phyloP scores from a whole-genome alignment of 1,140 invertebrate species.

The Drosophila quadrilineata region DNA sequence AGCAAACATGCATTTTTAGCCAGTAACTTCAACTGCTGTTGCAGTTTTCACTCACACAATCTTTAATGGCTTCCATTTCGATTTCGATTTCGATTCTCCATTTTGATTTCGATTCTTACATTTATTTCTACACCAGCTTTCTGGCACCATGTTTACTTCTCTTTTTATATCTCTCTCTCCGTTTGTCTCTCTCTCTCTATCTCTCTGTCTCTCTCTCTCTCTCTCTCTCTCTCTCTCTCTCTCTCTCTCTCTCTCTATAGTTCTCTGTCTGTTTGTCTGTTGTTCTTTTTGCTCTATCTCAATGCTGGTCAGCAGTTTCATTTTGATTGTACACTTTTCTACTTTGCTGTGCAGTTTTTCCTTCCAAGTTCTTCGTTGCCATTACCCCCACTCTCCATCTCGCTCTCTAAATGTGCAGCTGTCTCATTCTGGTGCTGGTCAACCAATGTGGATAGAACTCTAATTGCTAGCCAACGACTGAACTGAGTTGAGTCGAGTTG shows the following conservation, averaged over 20 bases:
- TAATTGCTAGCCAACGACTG: slow-evolving; percentile 63
- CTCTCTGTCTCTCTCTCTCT: no score
- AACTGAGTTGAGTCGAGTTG: background rate
- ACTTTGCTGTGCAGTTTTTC: slow-evolving; percentile 60
- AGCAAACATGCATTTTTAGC: slow-evolving; percentile 4
- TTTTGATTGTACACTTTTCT: slow-evolving; percentile 74
- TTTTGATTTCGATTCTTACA: no score
- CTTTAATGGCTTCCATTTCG: background rate
- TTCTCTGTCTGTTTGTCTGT: background rate
- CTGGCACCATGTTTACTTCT: no score
- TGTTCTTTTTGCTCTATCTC: background rate
- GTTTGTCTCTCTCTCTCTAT: no score
- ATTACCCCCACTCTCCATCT: slow-evolving; percentile 20
- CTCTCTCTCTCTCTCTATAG: no score
- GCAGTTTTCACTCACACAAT: no score
- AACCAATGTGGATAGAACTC: slow-evolving; percentile 63
- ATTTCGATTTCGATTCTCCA: background rate
- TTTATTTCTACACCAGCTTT: no score
- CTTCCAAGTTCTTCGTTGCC: slow-evolving; percentile 3
- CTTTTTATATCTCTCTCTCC: no score
- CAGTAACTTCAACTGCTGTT: background rate
- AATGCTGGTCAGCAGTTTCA: slow-evolving; percentile 72
- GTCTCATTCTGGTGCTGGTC: slow-evolving; percentile 33
- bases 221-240: background rate
- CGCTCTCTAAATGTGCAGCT: slow-evolving; percentile 8